These are phyloP conservation scores for Macrotis lagotis DNA, from an alignment of 2,113 vertebrate genomes.

Conservation along the genomic window DNA sequence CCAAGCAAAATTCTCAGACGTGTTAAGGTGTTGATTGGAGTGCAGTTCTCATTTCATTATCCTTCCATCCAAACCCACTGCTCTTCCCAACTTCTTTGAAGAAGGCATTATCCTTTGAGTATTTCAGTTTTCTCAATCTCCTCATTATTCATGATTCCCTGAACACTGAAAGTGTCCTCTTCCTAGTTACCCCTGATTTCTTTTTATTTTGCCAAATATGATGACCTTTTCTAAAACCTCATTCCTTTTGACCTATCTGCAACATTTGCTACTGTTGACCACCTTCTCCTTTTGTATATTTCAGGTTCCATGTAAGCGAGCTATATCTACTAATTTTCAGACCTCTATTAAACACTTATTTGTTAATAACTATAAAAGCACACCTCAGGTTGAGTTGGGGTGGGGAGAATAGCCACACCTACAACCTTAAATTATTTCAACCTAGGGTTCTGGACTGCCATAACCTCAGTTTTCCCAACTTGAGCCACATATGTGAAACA, in stretches of 20 bases:
- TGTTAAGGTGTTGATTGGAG: not conserved
- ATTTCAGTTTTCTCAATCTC: not conserved
- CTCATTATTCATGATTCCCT: not conserved
- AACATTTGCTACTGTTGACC: not conserved
- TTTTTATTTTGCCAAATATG: not conserved
- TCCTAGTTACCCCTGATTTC: not conserved
- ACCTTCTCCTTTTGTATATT: not conserved
- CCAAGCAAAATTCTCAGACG: not conserved
- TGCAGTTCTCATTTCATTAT: not conserved
- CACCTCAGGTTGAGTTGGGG: not conserved
- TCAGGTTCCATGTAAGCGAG: not conserved
- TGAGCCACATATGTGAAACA: not conserved
- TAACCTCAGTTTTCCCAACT: not conserved
- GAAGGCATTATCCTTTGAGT: not conserved
- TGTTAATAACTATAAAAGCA: not conserved
- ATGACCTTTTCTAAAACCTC: not conserved
- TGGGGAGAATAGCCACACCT: not conserved
- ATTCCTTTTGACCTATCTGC: not conserved
- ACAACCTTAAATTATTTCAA: not conserved
- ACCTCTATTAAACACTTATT: not conserved
- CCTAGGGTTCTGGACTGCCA: not conserved
- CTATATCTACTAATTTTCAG: not conserved
- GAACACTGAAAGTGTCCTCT: not conserved
- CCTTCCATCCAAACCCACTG: not conserved
- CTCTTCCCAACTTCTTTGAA: not conserved